A percentile compares a stretch with the other conserved stretches of the same genome.
Conservation (phyloP, 1,140 invertebrate genomes). For the Muscidifurax raptorellus region DNA sequence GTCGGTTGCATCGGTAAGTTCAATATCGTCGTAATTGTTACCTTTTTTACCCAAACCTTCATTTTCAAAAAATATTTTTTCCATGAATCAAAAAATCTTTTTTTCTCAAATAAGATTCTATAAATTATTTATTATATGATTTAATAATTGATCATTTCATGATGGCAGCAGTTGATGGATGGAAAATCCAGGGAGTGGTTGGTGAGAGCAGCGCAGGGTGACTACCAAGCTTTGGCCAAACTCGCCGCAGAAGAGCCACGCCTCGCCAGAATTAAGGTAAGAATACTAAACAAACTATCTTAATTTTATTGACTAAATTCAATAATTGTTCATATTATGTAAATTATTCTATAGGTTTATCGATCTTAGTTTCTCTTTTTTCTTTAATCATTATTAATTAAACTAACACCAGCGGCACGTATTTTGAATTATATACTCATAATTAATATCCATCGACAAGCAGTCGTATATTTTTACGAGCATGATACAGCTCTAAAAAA, state of each 20-base stretch:
- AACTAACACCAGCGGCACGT: no score
- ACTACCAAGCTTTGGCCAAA: slow-evolving; percentile 89
- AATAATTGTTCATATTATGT: no score
- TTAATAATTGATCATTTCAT: neutral
- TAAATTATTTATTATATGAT: neutral
- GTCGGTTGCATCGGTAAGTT: slow-evolving; percentile 82
- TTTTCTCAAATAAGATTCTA: neutral
- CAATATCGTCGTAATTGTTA: slow-evolving; percentile 53
- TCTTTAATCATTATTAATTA: no score
- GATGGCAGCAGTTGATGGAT: slow-evolving; percentile 75
- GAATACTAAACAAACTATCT: slow-evolving; percentile 53
- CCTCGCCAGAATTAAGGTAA: slow-evolving; percentile 88
- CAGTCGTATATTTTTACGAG: neutral
- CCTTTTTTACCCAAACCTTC: slow-evolving; percentile 35
- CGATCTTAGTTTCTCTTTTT: no score
- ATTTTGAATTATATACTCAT: neutral
- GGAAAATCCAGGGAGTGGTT: slow-evolving; percentile 89
- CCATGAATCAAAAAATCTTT: neutral
- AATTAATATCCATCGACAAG: neutral
- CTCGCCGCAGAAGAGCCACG: slow-evolving; percentile 87
- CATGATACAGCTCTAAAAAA: neutral
- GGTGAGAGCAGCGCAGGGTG: slow-evolving; percentile 85
- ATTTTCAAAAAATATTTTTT: slow-evolving; percentile 10
- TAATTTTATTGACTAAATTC: no score
- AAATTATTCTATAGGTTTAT: no score